Conservation (phyloP, 1,140 invertebrate genomes). For the Palaemon carinicauda region DNA sequence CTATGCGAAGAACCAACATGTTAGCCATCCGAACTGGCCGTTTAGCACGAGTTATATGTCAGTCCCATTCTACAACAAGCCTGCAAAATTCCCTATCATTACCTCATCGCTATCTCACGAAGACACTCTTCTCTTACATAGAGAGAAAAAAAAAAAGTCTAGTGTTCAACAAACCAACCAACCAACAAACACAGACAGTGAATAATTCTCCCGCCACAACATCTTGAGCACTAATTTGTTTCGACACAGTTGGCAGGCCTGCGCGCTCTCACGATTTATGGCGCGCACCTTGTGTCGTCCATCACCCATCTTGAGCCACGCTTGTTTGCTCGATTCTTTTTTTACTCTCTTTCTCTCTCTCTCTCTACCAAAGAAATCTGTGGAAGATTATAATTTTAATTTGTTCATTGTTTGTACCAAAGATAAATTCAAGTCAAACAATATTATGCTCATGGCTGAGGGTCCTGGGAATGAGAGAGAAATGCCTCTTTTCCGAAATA, state of each 20-base stretch:
- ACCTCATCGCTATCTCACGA: background rate
- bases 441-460: background rate
- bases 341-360: background rate
- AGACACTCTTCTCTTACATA: no score
- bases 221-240: slow-evolving; percentile 29
- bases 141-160: no score
- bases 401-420: background rate
- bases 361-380: background rate
- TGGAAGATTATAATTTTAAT: background rate
- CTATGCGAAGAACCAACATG: background rate
- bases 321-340: background rate
- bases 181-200: background rate
- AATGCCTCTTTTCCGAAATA: no score
- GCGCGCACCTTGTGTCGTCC: slow-evolving; percentile 23
- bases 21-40: background rate
- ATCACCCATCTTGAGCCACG: slow-evolving; percentile 13
- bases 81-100: background rate
- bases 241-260: slow-evolving; percentile 21
- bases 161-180: no score
- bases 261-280: slow-evolving; percentile 5
- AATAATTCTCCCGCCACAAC: slow-evolving; percentile 7
- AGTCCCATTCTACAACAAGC: background rate
- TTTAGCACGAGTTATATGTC: background rate
- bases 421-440: background rate
- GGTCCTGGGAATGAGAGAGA: no score